Conservation (phyloP, 2,888 invertebrate genomes). For the Trissonchulus sp. region DNA sequence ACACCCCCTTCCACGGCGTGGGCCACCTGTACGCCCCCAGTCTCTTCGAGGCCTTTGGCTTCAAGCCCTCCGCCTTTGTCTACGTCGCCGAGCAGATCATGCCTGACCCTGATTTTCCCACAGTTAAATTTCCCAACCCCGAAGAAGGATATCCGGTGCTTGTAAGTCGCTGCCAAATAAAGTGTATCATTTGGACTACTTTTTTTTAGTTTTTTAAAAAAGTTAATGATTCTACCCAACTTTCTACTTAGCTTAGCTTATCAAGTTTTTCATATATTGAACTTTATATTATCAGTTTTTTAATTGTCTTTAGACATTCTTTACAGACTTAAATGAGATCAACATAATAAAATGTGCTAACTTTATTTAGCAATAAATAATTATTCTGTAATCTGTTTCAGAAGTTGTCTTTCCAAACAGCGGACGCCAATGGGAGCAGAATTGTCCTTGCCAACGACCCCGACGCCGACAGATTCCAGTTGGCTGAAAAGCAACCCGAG, state of each 20-base stretch:
- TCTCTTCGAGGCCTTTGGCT: slow-evolving; percentile 68
- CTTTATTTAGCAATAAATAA: too few species aligned
- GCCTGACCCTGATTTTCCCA: slow-evolving; percentile 95
- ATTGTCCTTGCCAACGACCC: slow-evolving; percentile 94
- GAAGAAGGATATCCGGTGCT: slow-evolving; percentile 83
- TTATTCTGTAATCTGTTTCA: slow-evolving; percentile 42
- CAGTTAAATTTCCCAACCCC: slow-evolving; percentile 94
- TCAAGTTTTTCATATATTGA: too few species aligned
- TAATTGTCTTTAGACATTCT: too few species aligned
- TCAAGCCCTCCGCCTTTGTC: slow-evolving; percentile 56
- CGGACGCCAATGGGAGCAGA: slow-evolving; percentile 64
- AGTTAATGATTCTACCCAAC: too few species aligned
- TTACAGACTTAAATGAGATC: too few species aligned
- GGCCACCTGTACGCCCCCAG: slow-evolving; percentile 70
- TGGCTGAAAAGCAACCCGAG: slow-evolving; percentile 72
- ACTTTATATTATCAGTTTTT: too few species aligned
- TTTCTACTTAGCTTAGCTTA: too few species aligned
- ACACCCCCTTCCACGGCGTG: slow-evolving; percentile 97
- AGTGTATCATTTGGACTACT: too few species aligned
- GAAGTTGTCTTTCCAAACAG: slow-evolving; percentile 69
- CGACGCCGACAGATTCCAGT: slow-evolving; percentile 89
- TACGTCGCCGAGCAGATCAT: slow-evolving; percentile 46
- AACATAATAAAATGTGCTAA: too few species aligned
- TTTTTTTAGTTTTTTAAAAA: too few species aligned
- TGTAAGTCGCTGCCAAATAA: slow-evolving; percentile 45